Evolutionary conservation across 2,113 vertebrate genomes (phyloP), one percentile per base, ranked within the genome.

Genomic region (Paracanthobrama guichenoti): DNA sequence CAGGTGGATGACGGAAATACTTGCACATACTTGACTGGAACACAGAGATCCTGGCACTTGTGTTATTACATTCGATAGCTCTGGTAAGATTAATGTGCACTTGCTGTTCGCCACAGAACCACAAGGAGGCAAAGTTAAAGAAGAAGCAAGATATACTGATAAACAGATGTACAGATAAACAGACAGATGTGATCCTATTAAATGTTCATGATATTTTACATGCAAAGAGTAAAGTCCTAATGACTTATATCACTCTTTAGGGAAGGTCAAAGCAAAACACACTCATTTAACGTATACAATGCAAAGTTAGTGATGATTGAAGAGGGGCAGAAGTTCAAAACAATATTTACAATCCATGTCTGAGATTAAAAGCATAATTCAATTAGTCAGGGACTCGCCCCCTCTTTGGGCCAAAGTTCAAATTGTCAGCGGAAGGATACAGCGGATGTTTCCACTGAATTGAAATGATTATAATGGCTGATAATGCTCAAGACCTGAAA

Each of bases 331-430:
- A 93, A 95, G 94, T 95, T 95, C 94, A 94, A 91, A 91, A 93
- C 94, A 96, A 95, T 95, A 95, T 96, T 96, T 94, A 88, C 87
- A 90, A 81, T 91, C 92, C 92, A 85, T 92, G 90, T 93, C 93
- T 91, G 92, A 93, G 94, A 92, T 93, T 92, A 90, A 92, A 91
- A 93, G 92, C 93, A 93, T 95, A 96, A 96, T 96, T 96, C 91
- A 95, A 95, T 96, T 96, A 96, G 94, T 93, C 92, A 92, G 92
- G 94, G 94, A 92, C 95, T 94, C 91, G 87, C 85, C 92, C 92
- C 88, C 92, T 92, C 91, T 86, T 87, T 89, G 90, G 94, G 95
- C 96, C 93, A 95, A 88, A 95, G 95, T 94, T 95, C 95, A 71
- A 20, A 31, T 81, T 50, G 44, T 46, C 79, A 81, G 79, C 35